These are phyloP conservation scores for Barypeithes pellucidus DNA, from an alignment of 2,888 invertebrate species.

Conservation along the genomic window DNA sequence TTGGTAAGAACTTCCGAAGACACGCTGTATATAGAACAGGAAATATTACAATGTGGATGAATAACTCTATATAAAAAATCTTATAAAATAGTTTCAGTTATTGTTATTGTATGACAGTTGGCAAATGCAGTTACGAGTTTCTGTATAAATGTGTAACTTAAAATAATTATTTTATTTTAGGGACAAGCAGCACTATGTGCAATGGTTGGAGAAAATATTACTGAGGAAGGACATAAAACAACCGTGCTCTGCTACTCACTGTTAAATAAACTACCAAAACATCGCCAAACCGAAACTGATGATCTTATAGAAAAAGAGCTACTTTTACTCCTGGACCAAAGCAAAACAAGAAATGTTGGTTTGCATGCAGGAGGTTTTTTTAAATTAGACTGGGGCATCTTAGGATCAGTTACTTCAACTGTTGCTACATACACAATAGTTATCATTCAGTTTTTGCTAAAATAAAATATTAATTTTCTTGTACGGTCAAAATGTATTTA, in stretches of 20 bases:
- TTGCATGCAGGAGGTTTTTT: constrained; percentile 47
- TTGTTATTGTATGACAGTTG: no score
- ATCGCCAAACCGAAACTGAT: constrained; percentile 24
- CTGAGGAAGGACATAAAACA: constrained; percentile 31
- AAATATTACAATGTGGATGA: no score
- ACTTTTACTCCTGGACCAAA: constrained; percentile 23
- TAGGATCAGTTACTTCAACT: constrained; percentile 44
- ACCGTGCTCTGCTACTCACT: constrained; percentile 35
- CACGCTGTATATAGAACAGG: no score
- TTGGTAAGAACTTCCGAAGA: no score
- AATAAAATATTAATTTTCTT: no score
- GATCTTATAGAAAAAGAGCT: constrained; percentile 34
- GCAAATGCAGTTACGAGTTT: no score
- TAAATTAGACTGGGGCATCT: constrained; percentile 34
- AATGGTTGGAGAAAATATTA: constrained; percentile 33
- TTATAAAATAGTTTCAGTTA: no score
- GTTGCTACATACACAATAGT: neutral
- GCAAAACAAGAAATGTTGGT: neutral
- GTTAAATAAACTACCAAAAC: constrained; percentile 34
- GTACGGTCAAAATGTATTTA: neutral
- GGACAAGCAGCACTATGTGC: constrained; percentile 32
- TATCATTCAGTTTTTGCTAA: neutral
- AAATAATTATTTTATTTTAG: no score
- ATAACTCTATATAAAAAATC: no score
- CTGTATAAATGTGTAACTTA: no score